Evolutionary conservation across 2,888 invertebrate genomes (phyloP).

Genomic region (Eudasyphora cyanicolor): DNA sequence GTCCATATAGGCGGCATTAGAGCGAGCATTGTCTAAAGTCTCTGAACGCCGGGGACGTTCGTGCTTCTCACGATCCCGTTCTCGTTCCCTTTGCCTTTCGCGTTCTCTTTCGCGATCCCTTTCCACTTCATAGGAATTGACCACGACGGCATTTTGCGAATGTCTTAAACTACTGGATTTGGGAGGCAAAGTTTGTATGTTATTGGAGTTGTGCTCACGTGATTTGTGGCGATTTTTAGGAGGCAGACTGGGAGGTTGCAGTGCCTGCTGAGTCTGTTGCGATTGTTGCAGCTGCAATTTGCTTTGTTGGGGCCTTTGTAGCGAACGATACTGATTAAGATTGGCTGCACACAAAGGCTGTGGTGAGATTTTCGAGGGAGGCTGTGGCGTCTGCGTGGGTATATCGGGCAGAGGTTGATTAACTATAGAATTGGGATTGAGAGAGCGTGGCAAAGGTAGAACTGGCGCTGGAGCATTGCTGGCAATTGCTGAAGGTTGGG

Average conservation of each 20-base stretch:
- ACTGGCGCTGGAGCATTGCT: slow-evolving; percentile 45
- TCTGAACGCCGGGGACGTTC: slow-evolving; percentile 76
- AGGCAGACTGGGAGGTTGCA: slow-evolving; percentile 78
- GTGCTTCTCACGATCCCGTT: slow-evolving; percentile 68
- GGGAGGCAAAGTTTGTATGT: slow-evolving; percentile 78
- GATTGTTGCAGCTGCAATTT: slow-evolving; percentile 72
- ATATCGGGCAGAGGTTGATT: slow-evolving; percentile 80
- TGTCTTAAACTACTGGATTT: slow-evolving; percentile 77
- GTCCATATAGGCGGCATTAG: slow-evolving; percentile 74
- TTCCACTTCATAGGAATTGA: slow-evolving; percentile 75
- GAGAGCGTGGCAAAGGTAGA: slow-evolving; percentile 67
- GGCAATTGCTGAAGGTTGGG: slow-evolving; percentile 48
- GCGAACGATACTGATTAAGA: slow-evolving; percentile 82
- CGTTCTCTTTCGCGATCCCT: slow-evolving; percentile 70
- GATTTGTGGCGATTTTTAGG: slow-evolving; percentile 79
- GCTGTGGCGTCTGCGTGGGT: slow-evolving; percentile 71
- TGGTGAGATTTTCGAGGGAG: slow-evolving; percentile 77
- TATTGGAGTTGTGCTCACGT: slow-evolving; percentile 73
- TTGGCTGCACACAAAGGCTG: slow-evolving; percentile 80
- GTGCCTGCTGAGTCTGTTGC: slow-evolving; percentile 66
- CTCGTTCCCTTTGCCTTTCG: slow-evolving; percentile 69
- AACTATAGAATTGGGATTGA: slow-evolving; percentile 79
- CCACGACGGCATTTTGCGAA: slow-evolving; percentile 72
- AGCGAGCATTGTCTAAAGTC: slow-evolving; percentile 75
- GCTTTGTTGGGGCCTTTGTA: slow-evolving; percentile 81